Percentiles rank a stretch among this genome's conserved stretches.
Conservation (phyloP, 1,140 invertebrate species). For the Drosophila melanica region DNA sequence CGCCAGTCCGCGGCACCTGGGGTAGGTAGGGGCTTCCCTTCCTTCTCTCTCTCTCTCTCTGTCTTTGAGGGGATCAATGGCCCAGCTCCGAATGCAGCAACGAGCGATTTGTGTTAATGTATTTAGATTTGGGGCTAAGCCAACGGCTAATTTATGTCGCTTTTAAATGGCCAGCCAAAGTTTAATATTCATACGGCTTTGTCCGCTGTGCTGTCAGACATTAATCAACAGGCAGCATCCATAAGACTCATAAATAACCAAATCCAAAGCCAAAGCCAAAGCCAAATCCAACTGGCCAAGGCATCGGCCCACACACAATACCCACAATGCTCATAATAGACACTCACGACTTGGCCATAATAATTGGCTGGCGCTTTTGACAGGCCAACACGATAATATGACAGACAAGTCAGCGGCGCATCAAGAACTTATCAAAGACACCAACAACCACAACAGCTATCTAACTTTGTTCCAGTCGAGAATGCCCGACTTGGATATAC, state of each 20-base stretch:
- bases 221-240: conserved; percentile 64
- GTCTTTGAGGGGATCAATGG: conserved; percentile 9
- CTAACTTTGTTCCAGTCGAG: neutral
- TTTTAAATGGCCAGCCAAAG: conserved; percentile 60
- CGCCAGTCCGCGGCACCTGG: neutral
- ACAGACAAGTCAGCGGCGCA: conserved; percentile 74
- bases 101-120: conserved; percentile 79
- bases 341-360: conserved; percentile 43
- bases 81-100: conserved; percentile 50
- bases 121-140: conserved; percentile 55
- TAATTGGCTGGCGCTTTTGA: conserved; percentile 75
- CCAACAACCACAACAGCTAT: conserved; percentile 7
- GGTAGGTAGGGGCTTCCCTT: neutral
- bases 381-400: conserved; percentile 78
- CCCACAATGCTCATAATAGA: conserved; percentile 11
- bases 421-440: conserved; percentile 63
- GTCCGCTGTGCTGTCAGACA: conserved; percentile 48
- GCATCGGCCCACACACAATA: conserved; percentile 48
- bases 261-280: conserved; percentile 23
- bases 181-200: conserved; percentile 70
- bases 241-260: conserved; percentile 69
- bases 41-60: neutral
- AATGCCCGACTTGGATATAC: too few relatives aligned
- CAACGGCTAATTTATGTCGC: conserved; percentile 69
- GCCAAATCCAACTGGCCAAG: conserved; percentile 19